These are phyloP conservation scores for Picus viridis DNA, from an alignment of 2,797 vertebrate genomes.

Conservation along the genomic window DNA sequence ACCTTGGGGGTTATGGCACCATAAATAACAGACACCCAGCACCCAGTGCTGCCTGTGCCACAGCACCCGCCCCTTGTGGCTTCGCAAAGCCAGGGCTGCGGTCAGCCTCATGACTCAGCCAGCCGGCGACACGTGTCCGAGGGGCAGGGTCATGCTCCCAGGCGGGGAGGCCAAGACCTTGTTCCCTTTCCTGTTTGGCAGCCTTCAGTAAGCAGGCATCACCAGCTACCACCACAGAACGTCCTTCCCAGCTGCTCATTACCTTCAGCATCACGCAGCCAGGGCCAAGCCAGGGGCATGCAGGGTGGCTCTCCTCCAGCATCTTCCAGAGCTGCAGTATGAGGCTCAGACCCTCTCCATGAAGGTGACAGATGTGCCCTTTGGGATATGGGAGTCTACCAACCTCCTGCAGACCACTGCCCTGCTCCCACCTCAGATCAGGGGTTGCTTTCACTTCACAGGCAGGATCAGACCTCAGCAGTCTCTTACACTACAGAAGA, in stretches of 20 bases:
- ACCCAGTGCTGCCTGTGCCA: rapidly evolving
- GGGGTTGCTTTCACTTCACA: rapidly evolving
- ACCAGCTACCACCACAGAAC: background rate
- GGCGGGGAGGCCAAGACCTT: background rate
- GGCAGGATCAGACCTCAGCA: background rate
- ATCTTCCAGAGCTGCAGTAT: rapidly evolving
- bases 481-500: rapidly evolving
- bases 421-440: rapidly evolving
- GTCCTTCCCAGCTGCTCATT: rapidly evolving
- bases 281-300: rapidly evolving
- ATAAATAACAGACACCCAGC: background rate
- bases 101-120: rapidly evolving
- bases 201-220: background rate
- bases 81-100: background rate
- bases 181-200: background rate
- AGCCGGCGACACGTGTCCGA: rapidly evolving
- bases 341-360: background rate
- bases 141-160: background rate
- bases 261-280: background rate
- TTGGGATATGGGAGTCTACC: rapidly evolving
- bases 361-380: background rate
- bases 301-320: background rate
- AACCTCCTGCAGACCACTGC: background rate
- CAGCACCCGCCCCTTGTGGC: rapidly evolving
- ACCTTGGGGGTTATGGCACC: background rate